Percentiles rank a stretch among this genome's conserved stretches.
These are phyloP conservation scores for Pentamera pediparva DNA, from an alignment of 53 echinoderm and acorn worm species.

Conservation along the genomic window DNA sequence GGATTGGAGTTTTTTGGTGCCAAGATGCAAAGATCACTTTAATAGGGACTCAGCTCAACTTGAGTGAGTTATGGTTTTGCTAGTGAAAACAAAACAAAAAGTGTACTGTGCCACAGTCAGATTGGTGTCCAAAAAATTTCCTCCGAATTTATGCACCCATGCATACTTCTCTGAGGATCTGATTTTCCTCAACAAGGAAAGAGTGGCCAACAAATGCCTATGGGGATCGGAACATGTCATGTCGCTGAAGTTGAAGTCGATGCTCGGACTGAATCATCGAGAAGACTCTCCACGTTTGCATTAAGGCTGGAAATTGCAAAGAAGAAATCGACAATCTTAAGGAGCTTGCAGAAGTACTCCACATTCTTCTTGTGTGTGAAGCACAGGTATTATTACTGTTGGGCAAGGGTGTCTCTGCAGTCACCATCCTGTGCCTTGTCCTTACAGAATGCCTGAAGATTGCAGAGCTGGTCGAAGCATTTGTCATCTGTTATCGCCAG, in stretches of 20 bases:
- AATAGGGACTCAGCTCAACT: no score
- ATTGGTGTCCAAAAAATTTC: no score
- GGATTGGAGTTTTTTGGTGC: no score
- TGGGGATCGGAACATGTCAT: neutral
- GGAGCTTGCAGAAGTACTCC: neutral
- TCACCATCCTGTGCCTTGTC: neutral
- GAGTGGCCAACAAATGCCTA: neutral
- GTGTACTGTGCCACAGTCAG: no score
- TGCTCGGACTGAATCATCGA: neutral
- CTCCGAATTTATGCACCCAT: no score
- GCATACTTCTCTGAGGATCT: neutral
- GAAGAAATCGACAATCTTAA: constrained; percentile 6
- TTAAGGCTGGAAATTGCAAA: neutral
- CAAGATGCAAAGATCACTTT: no score
- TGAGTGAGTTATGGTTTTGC: no score
- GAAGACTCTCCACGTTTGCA: constrained; percentile 1
- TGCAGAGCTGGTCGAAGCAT: constrained; percentile 16
- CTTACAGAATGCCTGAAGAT: neutral
- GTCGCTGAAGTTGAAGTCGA: neutral
- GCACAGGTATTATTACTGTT: neutral
- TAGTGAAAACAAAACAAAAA: no score
- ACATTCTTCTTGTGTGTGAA: neutral
- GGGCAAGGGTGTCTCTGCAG: neutral
- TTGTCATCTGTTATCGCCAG: neutral
- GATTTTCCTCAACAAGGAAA: neutral